These are phyloP conservation scores for Nestor notabilis DNA, from an alignment of 2,113 vertebrate species.

Conservation along the genomic window DNA sequence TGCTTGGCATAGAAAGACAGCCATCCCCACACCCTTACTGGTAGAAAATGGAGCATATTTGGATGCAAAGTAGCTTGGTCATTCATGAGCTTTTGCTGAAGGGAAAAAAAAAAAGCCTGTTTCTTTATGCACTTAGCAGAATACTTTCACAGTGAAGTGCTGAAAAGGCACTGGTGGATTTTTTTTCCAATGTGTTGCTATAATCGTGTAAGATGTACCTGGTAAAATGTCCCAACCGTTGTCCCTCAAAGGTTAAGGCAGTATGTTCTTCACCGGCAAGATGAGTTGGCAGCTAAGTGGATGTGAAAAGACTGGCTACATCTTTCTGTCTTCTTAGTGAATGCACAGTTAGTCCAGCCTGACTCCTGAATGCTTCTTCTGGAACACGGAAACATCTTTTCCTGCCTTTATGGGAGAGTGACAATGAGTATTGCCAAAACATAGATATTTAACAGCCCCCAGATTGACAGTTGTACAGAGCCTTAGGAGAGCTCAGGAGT, in stretches of 20 bases:
- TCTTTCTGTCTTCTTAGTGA: background rate
- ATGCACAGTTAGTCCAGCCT: background rate
- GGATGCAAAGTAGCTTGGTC: background rate
- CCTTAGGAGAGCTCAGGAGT: background rate
- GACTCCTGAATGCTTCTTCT: background rate
- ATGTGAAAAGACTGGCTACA: background rate
- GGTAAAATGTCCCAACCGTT: background rate
- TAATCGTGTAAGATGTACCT: background rate
- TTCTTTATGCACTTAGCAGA: background rate
- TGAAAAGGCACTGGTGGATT: background rate
- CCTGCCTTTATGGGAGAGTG: background rate
- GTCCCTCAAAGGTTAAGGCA: background rate
- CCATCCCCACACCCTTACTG: background rate
- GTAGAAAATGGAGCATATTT: background rate
- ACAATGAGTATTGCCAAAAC: background rate
- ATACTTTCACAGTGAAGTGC: background rate
- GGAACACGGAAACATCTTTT: background rate
- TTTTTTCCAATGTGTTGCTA: background rate
- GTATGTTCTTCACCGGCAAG: background rate
- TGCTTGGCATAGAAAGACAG: background rate
- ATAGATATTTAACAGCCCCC: background rate
- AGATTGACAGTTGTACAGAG: background rate
- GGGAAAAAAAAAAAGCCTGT: background rate
- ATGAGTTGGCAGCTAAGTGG: background rate
- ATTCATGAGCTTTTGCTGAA: background rate